Percentiles rank a stretch among this genome's conserved stretches.
phyloP scores from a whole-genome alignment of 2,797 vertebrate species.

The Malurus splendens region DNA sequence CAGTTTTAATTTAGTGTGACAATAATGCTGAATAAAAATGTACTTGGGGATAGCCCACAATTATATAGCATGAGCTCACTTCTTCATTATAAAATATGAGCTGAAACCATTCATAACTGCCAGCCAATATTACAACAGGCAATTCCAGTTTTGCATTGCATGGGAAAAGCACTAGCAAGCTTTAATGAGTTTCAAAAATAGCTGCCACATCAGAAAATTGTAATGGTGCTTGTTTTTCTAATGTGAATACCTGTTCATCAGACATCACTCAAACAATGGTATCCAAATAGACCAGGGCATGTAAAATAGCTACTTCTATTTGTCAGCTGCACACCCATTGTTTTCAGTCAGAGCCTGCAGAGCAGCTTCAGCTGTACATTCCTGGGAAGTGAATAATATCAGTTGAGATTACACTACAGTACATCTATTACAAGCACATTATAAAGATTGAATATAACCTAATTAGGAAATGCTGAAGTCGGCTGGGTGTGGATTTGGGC shows the following conservation, averaged over 20 bases:
- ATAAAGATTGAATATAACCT: slow-evolving; percentile 71
- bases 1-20: slow-evolving; percentile 51
- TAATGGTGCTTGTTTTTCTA: slow-evolving; percentile 45
- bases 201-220: slow-evolving; percentile 35
- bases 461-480: slow-evolving; percentile 77
- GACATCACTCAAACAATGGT: slow-evolving; percentile 49
- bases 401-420: slow-evolving; percentile 72
- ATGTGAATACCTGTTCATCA: slow-evolving; percentile 58
- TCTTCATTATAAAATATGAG: slow-evolving; percentile 56
- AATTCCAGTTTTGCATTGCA: slow-evolving; percentile 53
- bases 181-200: slow-evolving; percentile 47
- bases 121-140: slow-evolving; percentile 49
- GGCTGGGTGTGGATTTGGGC: slow-evolving; percentile 55
- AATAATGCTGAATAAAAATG: slow-evolving; percentile 50
- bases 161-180: slow-evolving; percentile 42
- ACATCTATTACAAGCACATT: slow-evolving; percentile 69
- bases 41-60: slow-evolving; percentile 56
- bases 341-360: slow-evolving; percentile 61
- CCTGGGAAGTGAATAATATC: slow-evolving; percentile 78
- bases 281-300: slow-evolving; percentile 38
- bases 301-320: slow-evolving; percentile 54
- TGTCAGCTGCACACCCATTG: slow-evolving; percentile 66
- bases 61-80: slow-evolving; percentile 57
- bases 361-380: slow-evolving; percentile 72
- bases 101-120: slow-evolving; percentile 54